These are phyloP conservation scores for Lochmaea capreae DNA, from an alignment of 2,888 invertebrate species.

Conservation along the genomic window DNA sequence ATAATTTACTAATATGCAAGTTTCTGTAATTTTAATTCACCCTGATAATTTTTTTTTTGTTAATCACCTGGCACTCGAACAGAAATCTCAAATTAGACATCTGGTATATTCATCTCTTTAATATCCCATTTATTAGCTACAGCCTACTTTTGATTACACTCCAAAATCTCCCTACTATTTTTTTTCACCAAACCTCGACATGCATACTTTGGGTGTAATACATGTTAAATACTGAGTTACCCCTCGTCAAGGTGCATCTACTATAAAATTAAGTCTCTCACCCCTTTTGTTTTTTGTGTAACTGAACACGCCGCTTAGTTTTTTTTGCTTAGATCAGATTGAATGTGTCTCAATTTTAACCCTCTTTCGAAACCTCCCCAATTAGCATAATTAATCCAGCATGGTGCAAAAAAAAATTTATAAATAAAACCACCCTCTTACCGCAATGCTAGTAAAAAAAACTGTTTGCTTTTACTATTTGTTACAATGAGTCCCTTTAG, in stretches of 20 bases:
- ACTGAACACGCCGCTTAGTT: slow-evolving; percentile 43
- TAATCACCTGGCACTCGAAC: background rate
- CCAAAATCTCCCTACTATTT: slow-evolving; percentile 41
- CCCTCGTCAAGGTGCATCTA: slow-evolving; percentile 46
- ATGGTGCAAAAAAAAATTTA: slow-evolving; percentile 47
- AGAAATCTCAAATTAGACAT: slow-evolving; percentile 19
- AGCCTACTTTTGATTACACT: slow-evolving; percentile 38
- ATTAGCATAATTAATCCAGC: slow-evolving; percentile 51
- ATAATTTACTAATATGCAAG: no score
- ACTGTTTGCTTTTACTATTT: slow-evolving; percentile 50
- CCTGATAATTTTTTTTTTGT: background rate
- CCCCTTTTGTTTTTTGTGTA: slow-evolving; percentile 47
- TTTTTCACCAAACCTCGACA: slow-evolving; percentile 37
- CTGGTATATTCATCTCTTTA: slow-evolving; percentile 23
- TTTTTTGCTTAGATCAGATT: slow-evolving; percentile 45
- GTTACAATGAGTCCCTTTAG: slow-evolving; percentile 46
- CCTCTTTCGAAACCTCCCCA: slow-evolving; percentile 44
- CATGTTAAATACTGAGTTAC: slow-evolving; percentile 47
- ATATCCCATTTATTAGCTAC: slow-evolving; percentile 24
- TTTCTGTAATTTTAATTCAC: no score
- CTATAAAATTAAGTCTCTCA: slow-evolving; percentile 47
- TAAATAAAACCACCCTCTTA: slow-evolving; percentile 51
- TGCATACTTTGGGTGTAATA: slow-evolving; percentile 43
- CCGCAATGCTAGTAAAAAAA: slow-evolving; percentile 50
- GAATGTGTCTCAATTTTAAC: slow-evolving; percentile 48